phyloP scores from a whole-genome alignment of 2,888 invertebrate genomes.

The Zaprionus lineosus region DNA sequence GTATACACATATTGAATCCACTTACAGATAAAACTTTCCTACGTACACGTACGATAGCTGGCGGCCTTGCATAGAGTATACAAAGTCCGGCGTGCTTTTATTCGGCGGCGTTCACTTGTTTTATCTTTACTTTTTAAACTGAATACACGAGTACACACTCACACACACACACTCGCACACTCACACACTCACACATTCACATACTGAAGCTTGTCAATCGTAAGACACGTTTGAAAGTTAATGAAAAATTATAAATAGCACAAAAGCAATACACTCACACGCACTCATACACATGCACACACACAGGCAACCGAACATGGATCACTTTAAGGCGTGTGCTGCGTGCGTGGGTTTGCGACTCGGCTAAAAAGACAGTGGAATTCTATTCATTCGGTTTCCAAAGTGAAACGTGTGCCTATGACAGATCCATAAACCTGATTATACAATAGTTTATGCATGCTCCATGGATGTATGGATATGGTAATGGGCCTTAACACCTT shows the following conservation, averaged over 20 bases:
- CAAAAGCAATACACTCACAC: constrained; percentile 2
- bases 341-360: constrained; percentile 43
- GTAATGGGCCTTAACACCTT: constrained; percentile 30
- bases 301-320: constrained; percentile 16
- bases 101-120: too few species aligned
- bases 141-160: constrained; percentile 35
- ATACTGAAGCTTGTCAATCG: constrained; percentile 57
- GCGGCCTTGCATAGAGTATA: too few species aligned
- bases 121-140: constrained; percentile 52
- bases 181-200: constrained; percentile 38
- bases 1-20: too few species aligned
- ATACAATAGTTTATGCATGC: constrained; percentile 10
- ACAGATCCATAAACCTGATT: constrained; percentile 16
- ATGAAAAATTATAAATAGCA: constrained; percentile 48
- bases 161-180: too few species aligned
- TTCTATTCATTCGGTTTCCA: neutral
- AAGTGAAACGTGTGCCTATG: constrained; percentile 32
- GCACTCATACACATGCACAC: neutral
- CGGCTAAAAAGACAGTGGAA: constrained; percentile 15
- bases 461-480: constrained; percentile 19
- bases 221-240: constrained; percentile 40
- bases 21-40: too few species aligned
- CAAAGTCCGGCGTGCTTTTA: neutral
- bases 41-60: too few species aligned
- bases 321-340: constrained; percentile 22